These are phyloP conservation scores for Sarcophilus harrisii DNA, from an alignment of 2,797 vertebrate genomes.

Conservation along the genomic window DNA sequence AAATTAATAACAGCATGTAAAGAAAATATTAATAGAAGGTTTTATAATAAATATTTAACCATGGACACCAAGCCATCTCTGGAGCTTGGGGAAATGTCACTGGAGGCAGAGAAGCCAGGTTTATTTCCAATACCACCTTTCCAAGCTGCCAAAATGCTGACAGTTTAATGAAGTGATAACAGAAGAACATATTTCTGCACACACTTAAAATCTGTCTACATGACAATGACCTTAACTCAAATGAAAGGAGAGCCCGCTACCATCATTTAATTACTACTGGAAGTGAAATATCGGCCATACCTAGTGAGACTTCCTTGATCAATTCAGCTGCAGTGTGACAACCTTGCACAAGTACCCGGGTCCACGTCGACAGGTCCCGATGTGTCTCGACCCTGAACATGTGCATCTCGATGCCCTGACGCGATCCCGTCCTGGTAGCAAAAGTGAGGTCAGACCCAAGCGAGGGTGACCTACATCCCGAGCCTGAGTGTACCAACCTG, in stretches of 20 bases:
- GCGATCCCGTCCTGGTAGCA: constrained; percentile 93
- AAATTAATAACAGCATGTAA: neutral
- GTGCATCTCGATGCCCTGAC: constrained; percentile 95
- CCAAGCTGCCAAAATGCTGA: neutral
- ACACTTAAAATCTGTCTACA: constrained; percentile 3
- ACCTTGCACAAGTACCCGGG: constrained; percentile 94
- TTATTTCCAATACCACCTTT: constrained; percentile 44
- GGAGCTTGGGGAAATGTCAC: constrained; percentile 15
- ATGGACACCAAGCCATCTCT: neutral
- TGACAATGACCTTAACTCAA: constrained; percentile 37
- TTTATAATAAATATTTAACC: neutral
- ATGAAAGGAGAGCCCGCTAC: neutral
- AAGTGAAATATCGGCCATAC: constrained; percentile 84
- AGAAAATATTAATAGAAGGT: constrained; percentile 4
- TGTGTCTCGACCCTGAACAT: constrained; percentile 96
- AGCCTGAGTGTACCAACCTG: constrained; percentile 95
- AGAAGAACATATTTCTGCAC: constrained; percentile 19
- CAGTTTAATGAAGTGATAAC: neutral
- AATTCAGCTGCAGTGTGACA: constrained; percentile 93
- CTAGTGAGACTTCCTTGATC: constrained; percentile 95
- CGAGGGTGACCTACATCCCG: constrained; percentile 89
- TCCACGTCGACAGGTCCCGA: constrained; percentile 96
- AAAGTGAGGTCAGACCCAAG: constrained; percentile 93
- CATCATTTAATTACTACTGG: constrained; percentile 33
- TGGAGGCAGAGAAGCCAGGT: constrained; percentile 23